phyloP scores from a whole-genome alignment of 2,113 vertebrate genomes.

The Anseranas semipalmata region DNA sequence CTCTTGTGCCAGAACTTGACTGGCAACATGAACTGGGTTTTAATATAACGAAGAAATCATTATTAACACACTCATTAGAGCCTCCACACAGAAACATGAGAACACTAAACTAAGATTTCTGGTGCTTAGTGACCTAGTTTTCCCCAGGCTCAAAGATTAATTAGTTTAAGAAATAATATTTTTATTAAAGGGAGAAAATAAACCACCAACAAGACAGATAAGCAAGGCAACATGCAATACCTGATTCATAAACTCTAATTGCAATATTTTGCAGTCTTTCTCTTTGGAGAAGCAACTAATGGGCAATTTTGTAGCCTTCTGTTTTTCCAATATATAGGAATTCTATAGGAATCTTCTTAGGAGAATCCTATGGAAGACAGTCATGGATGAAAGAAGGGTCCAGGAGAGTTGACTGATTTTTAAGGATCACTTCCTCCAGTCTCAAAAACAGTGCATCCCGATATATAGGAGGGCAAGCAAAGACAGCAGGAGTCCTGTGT shows the following conservation, averaged over 20 bases:
- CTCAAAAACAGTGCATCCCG: background rate
- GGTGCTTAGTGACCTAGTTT: slow-evolving; percentile 20
- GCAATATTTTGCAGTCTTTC: background rate
- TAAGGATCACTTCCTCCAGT: background rate
- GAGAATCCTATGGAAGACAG: background rate
- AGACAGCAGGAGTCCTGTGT: background rate
- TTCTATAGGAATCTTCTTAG: background rate
- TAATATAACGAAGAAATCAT: slow-evolving; percentile 29
- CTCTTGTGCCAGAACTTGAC: slow-evolving; percentile 24
- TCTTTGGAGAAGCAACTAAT: background rate
- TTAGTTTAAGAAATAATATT: slow-evolving; percentile 40
- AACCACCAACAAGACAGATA: background rate
- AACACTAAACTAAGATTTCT: slow-evolving; percentile 39
- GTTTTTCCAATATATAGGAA: background rate
- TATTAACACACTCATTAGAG: slow-evolving; percentile 41
- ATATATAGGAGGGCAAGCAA: background rate
- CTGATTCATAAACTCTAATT: background rate
- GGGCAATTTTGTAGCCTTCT: background rate
- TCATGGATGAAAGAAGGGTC: background rate
- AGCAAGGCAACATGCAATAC: background rate
- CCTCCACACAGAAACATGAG: slow-evolving; percentile 3
- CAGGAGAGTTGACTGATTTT: background rate
- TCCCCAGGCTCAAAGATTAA: slow-evolving; percentile 15
- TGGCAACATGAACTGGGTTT: slow-evolving; percentile 4
- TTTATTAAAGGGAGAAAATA: slow-evolving; percentile 5